Conservation (phyloP, 2,888 invertebrate genomes). For the Heteropelma amictum region DNA sequence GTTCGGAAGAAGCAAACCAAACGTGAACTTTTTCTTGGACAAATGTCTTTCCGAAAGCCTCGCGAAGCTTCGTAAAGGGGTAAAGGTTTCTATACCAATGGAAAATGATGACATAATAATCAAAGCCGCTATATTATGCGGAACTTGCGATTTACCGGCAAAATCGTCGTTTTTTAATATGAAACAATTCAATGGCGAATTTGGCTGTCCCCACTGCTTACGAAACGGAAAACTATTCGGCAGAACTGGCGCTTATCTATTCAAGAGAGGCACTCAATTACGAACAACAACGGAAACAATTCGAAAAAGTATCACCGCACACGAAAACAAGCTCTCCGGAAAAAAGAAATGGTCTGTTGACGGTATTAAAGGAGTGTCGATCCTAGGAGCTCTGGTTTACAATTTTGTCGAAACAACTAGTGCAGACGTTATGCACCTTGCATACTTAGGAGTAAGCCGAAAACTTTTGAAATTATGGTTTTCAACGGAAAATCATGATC, state of each 20-base stretch:
- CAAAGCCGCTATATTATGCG: constrained; percentile 14
- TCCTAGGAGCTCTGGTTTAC: constrained; percentile 24
- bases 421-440: constrained; percentile 55
- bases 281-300: background rate
- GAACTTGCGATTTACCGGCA: constrained; percentile 33
- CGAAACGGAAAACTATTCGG: background rate
- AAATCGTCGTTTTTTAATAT: constrained; percentile 46
- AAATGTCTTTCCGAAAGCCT: no score
- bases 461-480: no score
- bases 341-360: background rate
- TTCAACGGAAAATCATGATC: no score
- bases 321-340: background rate
- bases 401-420: constrained; percentile 49
- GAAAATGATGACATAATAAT: background rate
- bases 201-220: constrained; percentile 47
- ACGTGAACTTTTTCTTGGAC: no score
- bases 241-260: background rate
- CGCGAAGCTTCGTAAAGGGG: no score
- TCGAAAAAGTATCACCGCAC: background rate
- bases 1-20: constrained; percentile 53
- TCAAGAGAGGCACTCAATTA: background rate
- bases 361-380: constrained; percentile 52
- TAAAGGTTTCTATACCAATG: no score
- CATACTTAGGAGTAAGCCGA: constrained; percentile 51
- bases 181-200: no score